Evolutionary conservation across 2,888 invertebrate species (phyloP), one percentile per base, ranked within the genome.

Genomic region (Cheilosia impressa): DNA sequence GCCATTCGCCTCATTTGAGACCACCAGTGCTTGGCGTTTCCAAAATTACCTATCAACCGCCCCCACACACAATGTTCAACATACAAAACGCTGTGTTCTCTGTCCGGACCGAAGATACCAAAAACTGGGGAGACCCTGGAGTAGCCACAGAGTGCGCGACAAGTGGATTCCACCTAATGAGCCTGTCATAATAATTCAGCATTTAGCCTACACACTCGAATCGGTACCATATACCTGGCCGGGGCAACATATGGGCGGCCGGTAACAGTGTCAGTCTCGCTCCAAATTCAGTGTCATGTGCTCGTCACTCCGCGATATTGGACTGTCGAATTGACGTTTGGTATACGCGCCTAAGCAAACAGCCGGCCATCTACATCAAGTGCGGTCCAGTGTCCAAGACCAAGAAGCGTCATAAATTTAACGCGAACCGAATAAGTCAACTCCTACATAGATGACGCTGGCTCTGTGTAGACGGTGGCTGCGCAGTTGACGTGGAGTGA

Each of bases 121-220:
- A 68, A 65, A 52, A 55, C 4, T 57, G 15, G 63, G 43, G 79
- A 50, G 65, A 76, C 58, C 75, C 65, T 66, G 60, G 84, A 84
- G 83, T 84, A 80, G 84, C 80, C 60, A 60, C 69, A 24, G 50
- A 19, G 47, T 27, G 47, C 22, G 78, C 85, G 75, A 87, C 87
- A 87, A 87, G 87, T 87, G 80, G 87, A 85, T 77, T 80, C 81
- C 73, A 84, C 73, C 87, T 87, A 87, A 87, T 85, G 81, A 87
- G 87, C 73, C 62, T 87, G 87, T 85, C 87, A 87, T 81, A 78
- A 81, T 87, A 78, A 85, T 78, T 87, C 85, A 87, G 76, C n/a
- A 76, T 81, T 85, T 81, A 77, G 76, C 85, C 85, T 85, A 85
- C 85, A 77, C 85, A 77, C 81, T 81, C 72, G 81, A 38, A 10